These are phyloP conservation scores for Catostomus latipinnis DNA, from an alignment of 2,797 vertebrate genomes.

Conservation along the genomic window DNA sequence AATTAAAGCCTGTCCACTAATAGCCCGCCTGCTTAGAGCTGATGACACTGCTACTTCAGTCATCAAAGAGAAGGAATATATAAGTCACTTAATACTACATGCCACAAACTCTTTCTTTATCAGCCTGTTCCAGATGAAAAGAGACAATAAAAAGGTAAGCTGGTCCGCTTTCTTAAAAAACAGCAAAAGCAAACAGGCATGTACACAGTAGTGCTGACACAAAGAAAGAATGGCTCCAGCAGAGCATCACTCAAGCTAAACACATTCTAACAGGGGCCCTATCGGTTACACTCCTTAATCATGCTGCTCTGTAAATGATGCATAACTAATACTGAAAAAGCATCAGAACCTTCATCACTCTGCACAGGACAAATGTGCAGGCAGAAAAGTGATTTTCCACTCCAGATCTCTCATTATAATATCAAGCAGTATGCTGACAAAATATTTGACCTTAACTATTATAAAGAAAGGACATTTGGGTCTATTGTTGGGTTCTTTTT, in stretches of 20 bases:
- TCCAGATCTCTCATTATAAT: constrained; percentile 35
- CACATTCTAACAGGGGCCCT: constrained; percentile 30
- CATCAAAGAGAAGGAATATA: constrained; percentile 10
- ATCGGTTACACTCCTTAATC: constrained; percentile 39
- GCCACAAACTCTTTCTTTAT: constrained; percentile 2
- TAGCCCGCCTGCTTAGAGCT: constrained; percentile 27
- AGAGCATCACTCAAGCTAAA: constrained; percentile 36
- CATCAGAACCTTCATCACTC: constrained; percentile 39
- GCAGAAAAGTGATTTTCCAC: neutral
- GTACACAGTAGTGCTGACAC: neutral
- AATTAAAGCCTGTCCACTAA: constrained; percentile 49
- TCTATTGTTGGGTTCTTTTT: neutral
- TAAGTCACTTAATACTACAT: neutral
- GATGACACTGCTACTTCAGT: constrained; percentile 28
- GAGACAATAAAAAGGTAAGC: constrained; percentile 12
- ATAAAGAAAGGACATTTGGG: constrained; percentile 8
- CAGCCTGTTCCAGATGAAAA: constrained; percentile 11
- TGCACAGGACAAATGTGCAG: constrained; percentile 6
- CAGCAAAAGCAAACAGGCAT: constrained; percentile 13
- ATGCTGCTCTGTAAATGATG: constrained; percentile 47
- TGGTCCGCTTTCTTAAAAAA: constrained; percentile 26
- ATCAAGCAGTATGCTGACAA: constrained; percentile 24
- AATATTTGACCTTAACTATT: constrained; percentile 18
- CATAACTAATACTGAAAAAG: constrained; percentile 40
- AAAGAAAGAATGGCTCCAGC: constrained; percentile 4